Conservation (phyloP, 2,797 vertebrate genomes). For the Anguilla pacifica region DNA sequence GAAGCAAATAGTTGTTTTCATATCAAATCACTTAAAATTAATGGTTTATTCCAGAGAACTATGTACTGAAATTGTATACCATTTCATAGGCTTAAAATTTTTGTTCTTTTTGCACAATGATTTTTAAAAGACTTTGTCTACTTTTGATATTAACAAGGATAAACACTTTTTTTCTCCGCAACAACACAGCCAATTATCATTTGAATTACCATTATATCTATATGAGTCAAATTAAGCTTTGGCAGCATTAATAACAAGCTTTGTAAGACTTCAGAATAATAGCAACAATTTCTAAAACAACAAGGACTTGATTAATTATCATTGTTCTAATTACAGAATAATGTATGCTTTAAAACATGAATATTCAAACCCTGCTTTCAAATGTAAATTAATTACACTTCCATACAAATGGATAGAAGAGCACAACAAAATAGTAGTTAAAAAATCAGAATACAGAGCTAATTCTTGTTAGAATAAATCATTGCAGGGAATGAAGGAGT, state of each 20-base stretch:
- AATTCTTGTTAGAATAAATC: conserved; percentile 71
- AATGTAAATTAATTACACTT: conserved; percentile 62
- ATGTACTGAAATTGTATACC: not conserved
- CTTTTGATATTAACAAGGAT: not conserved
- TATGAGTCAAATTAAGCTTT: conserved; percentile 4
- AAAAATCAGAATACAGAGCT: conserved; percentile 63
- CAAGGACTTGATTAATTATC: conserved; percentile 30
- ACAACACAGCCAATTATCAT: conserved; percentile 10
- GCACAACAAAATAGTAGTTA: conserved; percentile 57
- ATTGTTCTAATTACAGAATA: conserved; percentile 28
- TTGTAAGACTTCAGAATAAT: conserved; percentile 15
- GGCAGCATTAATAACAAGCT: not conserved
- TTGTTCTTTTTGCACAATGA: not conserved
- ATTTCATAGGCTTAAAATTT: not conserved
- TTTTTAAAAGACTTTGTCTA: not conserved
- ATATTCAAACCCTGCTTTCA: conserved; percentile 49
- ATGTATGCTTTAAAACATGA: conserved; percentile 53
- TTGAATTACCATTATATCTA: not conserved
- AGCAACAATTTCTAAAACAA: conserved; percentile 25
- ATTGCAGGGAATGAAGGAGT: conserved; percentile 76
- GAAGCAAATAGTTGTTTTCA: conserved; percentile 20
- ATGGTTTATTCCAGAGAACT: not conserved
- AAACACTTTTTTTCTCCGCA: not conserved
- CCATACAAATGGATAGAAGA: conserved; percentile 59
- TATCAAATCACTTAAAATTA: not conserved